Conservation (phyloP, 2,888 invertebrate species). For the Heliconius sara region DNA sequence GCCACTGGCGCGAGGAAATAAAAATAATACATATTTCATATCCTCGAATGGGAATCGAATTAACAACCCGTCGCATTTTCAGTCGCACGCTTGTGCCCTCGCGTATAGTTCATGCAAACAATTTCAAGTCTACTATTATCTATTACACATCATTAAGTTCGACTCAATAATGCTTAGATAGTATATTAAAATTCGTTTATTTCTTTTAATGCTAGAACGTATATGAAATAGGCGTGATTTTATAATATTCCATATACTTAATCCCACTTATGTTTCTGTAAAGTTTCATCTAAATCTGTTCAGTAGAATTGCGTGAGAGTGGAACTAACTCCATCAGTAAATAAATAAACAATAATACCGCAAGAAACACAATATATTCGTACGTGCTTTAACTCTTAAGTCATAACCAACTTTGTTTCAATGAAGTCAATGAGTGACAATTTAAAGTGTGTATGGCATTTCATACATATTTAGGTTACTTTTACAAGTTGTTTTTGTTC, state of each 20-base stretch:
- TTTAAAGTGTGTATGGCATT: constrained; percentile 10
- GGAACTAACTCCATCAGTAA: neutral
- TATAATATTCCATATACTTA: neutral
- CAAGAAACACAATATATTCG: neutral
- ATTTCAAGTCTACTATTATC: no score
- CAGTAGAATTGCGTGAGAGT: neutral
- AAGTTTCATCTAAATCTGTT: neutral
- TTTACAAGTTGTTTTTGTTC: no score
- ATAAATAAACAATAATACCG: neutral
- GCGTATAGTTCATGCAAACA: no score
- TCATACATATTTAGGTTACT: neutral
- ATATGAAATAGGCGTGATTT: neutral
- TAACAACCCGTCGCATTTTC: neutral
- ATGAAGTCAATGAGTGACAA: constrained; percentile 5
- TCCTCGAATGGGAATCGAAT: neutral
- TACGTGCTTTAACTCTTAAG: neutral
- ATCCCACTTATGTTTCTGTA: neutral
- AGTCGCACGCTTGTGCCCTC: no score
- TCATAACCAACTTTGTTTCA: neutral
- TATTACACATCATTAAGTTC: neutral
- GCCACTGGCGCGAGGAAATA: no score
- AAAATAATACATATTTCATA: neutral
- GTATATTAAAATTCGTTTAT: neutral
- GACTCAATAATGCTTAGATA: neutral
- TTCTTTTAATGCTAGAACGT: neutral